phyloP scores from a whole-genome alignment of 2,113 vertebrate species.

The Marmota monax region DNA sequence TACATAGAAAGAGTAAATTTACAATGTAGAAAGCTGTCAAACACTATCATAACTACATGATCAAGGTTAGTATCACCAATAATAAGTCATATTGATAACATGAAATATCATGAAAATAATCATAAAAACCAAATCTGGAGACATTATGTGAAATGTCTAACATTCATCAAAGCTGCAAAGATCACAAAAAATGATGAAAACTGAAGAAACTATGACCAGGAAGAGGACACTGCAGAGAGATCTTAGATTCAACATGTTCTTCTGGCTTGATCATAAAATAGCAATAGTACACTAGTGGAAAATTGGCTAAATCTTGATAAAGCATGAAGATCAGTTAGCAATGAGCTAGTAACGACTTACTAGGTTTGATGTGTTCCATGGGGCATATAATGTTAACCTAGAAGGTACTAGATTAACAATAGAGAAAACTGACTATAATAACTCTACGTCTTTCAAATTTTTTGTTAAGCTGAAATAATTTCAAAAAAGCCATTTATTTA shows the following conservation, averaged over 20 bases:
- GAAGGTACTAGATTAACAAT: neutral
- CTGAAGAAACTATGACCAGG: neutral
- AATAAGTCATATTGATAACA: neutral
- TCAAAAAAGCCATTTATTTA: neutral
- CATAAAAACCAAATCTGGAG: neutral
- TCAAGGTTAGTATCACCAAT: too few species aligned
- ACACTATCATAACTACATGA: neutral
- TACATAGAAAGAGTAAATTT: neutral
- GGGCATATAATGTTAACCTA: neutral
- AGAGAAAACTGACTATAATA: neutral
- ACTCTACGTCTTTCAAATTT: neutral
- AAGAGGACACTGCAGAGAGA: neutral
- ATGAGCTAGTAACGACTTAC: neutral
- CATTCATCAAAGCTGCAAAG: neutral
- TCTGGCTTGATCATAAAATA: neutral
- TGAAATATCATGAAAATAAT: neutral
- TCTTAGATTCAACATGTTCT: neutral
- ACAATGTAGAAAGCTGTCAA: neutral
- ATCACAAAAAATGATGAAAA: neutral
- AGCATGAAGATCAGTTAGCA: neutral
- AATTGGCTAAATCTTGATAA: neutral
- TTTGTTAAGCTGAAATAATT: neutral
- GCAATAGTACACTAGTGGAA: neutral
- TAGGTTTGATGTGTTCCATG: neutral
- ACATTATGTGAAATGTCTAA: neutral